Percentiles rank a stretch among this genome's conserved stretches.
Evolutionary conservation across 2,797 vertebrate genomes (phyloP).

Genomic region (Falco columbarius): DNA sequence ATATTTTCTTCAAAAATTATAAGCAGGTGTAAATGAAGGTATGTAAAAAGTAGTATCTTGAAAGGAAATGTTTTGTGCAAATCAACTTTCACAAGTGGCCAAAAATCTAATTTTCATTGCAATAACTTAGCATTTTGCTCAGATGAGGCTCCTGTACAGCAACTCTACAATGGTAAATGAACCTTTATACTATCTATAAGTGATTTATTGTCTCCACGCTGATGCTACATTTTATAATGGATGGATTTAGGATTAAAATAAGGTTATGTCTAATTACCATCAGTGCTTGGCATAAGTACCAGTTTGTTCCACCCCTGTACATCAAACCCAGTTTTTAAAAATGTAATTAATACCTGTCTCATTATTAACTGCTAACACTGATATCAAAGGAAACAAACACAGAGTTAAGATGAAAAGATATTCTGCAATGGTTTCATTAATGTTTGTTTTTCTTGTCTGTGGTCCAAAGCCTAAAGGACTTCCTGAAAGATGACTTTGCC

Average conservation of each 20-base stretch:
- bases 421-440: background rate
- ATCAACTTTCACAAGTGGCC: background rate
- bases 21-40: background rate
- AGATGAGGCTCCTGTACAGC: background rate
- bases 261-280: constrained; percentile 27
- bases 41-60: background rate
- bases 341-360: constrained; percentile 19
- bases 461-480: background rate
- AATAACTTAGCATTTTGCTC: background rate
- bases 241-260: constrained; percentile 50
- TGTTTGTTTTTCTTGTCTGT: background rate
- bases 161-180: constrained; percentile 26
- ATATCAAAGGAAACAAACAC: background rate
- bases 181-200: constrained; percentile 13
- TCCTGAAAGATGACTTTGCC: background rate
- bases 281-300: background rate
- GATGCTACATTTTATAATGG: constrained; percentile 9
- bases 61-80: background rate
- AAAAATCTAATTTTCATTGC: background rate
- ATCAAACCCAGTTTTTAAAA: constrained; percentile 6
- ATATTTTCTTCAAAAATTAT: background rate
- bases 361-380: background rate
- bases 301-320: constrained; percentile 6
- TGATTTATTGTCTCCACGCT: constrained; percentile 42
- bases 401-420: background rate